Evolutionary conservation across 92 coral and sea anemone genomes (phyloP).

Genomic region (Chrysogorgia sp.): DNA sequence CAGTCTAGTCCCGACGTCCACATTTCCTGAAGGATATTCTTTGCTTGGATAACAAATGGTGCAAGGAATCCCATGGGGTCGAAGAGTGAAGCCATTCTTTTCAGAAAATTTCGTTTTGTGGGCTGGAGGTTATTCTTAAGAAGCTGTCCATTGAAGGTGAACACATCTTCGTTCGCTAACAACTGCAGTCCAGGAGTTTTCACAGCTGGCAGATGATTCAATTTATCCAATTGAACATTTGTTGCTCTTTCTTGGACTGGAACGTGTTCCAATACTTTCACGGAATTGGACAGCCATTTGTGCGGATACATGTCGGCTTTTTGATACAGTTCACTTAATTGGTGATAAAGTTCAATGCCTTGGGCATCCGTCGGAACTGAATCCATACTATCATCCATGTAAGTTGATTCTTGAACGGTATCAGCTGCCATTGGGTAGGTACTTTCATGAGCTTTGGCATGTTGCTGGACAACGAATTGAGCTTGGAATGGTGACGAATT

Average conservation of each 20-base stretch:
- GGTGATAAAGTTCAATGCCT: constrained; percentile 51
- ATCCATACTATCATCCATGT: constrained; percentile 76
- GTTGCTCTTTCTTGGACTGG: constrained; percentile 60
- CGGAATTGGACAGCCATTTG: constrained; percentile 60
- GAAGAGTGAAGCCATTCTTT: constrained; percentile 60
- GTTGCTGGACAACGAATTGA: constrained; percentile 61
- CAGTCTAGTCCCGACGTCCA: constrained; percentile 43
- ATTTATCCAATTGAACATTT: constrained; percentile 63
- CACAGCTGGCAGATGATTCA: constrained; percentile 53
- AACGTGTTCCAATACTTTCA: constrained; percentile 47
- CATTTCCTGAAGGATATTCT: constrained; percentile 42
- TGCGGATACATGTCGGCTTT: constrained; percentile 62
- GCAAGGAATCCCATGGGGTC: constrained; percentile 65
- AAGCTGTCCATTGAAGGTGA: constrained; percentile 51
- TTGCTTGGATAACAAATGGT: constrained; percentile 38
- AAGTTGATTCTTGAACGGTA: constrained; percentile 54
- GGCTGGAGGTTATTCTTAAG: constrained; percentile 34
- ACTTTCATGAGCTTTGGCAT: constrained; percentile 31
- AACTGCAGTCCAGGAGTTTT: constrained; percentile 61
- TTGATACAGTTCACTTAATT: constrained; percentile 51
- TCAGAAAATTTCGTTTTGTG: constrained; percentile 60
- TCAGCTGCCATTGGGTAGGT: constrained; percentile 56
- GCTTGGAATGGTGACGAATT: too few relatives aligned
- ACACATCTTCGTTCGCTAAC: constrained; percentile 62
- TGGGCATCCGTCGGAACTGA: constrained; percentile 49